Percentiles rank a stretch among this genome's conserved stretches.
Conservation (phyloP, 2,797 vertebrate genomes). For the Smutsia gigantea region DNA sequence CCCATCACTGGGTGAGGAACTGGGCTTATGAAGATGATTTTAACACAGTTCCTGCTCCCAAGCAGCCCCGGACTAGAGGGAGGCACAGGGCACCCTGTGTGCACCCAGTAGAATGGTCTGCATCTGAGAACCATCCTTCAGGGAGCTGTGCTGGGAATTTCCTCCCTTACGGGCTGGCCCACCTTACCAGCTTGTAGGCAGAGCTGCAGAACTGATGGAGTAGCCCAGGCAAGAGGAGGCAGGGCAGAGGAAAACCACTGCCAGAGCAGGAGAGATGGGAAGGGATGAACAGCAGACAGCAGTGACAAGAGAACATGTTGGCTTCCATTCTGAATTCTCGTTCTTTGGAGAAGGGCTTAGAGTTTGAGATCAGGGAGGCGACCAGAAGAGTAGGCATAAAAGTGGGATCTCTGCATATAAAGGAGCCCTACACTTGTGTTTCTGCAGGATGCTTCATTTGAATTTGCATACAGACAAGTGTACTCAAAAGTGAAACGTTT, state of each 20-base stretch:
- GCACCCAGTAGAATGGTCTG: rapidly evolving
- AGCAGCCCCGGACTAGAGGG: rapidly evolving
- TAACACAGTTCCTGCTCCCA: neutral
- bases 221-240: neutral
- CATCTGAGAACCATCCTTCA: rapidly evolving
- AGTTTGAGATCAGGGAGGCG: neutral
- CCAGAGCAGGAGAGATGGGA: neutral
- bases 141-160: too few species aligned
- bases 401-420: rapidly evolving
- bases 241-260: neutral
- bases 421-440: rapidly evolving
- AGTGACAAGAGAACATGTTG: too few species aligned
- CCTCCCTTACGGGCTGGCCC: neutral
- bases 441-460: neutral
- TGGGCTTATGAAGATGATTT: neutral
- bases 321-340: neutral
- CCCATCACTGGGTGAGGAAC: too few species aligned
- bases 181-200: neutral
- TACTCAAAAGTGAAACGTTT: too few species aligned
- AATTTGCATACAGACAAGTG: neutral
- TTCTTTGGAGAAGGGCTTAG: neutral
- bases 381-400: neutral
- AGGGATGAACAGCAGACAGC: neutral
- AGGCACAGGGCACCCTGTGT: rapidly evolving
- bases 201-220: neutral